phyloP scores from a whole-genome alignment of 2,113 vertebrate genomes.

The Circaetus gallicus region DNA sequence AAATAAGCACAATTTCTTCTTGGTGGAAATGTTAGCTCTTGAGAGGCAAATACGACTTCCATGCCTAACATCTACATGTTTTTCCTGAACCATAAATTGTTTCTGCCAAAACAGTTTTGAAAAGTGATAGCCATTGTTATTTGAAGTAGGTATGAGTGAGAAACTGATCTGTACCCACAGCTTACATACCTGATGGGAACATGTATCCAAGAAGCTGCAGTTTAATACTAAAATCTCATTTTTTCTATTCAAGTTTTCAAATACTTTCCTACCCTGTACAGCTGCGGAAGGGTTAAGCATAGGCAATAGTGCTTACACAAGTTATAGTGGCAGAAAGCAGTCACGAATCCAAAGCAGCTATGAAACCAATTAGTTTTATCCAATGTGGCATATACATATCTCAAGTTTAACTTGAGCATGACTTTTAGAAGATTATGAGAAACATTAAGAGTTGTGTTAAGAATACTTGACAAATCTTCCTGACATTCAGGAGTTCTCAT shows the following conservation, averaged over 20 bases:
- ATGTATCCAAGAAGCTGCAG: neutral
- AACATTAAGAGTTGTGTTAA: neutral
- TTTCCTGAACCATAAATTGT: neutral
- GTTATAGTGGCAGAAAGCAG: neutral
- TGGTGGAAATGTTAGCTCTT: neutral
- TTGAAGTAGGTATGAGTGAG: neutral
- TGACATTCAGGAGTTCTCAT: neutral
- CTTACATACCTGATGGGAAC: neutral
- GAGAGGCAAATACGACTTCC: neutral
- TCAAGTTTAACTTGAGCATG: neutral
- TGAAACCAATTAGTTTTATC: neutral
- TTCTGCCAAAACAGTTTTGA: neutral
- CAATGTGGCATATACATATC: too few relatives aligned
- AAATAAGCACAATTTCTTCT: neutral
- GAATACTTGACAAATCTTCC: neutral
- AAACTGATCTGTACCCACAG: neutral
- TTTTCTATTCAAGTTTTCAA: neutral
- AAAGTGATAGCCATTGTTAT: neutral
- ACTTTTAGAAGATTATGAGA: neutral
- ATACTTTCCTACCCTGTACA: neutral
- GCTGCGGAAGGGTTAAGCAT: neutral
- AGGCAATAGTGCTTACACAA: neutral
- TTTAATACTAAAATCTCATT: neutral
- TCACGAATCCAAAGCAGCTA: neutral
- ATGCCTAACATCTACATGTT: fast-evolving